Conservation (phyloP, 2,113 vertebrate species). For the Pyrgilauda ruficollis region DNA sequence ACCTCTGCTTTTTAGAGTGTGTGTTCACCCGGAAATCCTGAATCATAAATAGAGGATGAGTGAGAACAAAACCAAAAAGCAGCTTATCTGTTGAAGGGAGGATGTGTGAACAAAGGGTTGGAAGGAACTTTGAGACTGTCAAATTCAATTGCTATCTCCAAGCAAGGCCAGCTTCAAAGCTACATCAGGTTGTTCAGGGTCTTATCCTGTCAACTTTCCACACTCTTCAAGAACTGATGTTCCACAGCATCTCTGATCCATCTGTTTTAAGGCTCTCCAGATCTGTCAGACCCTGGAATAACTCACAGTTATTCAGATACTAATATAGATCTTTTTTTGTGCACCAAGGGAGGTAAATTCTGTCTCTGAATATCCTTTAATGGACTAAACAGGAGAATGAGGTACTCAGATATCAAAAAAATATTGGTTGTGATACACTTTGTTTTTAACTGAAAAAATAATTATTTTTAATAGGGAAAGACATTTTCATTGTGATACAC, state of each 20-base stretch:
- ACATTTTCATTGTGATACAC: background rate
- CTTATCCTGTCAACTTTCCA: background rate
- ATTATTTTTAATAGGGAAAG: background rate
- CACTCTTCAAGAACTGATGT: background rate
- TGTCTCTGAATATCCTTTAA: background rate
- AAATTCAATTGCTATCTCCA: background rate
- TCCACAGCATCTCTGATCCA: background rate
- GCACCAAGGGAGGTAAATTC: background rate
- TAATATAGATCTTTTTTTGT: background rate
- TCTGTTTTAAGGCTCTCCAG: background rate
- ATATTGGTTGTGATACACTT: background rate
- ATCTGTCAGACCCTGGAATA: background rate
- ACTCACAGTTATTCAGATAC: background rate
- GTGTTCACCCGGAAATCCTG: background rate
- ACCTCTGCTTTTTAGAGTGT: background rate
- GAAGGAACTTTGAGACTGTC: background rate
- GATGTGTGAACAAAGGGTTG: background rate
- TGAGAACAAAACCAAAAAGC: background rate
- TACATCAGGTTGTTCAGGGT: background rate
- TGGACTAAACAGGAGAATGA: background rate
- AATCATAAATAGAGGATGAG: background rate
- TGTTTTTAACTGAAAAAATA: background rate
- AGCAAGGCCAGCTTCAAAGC: background rate
- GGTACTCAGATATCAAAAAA: background rate
- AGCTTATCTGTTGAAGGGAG: background rate